Conservation (phyloP, 1,140 invertebrate species). For the Platyura marginata region DNA sequence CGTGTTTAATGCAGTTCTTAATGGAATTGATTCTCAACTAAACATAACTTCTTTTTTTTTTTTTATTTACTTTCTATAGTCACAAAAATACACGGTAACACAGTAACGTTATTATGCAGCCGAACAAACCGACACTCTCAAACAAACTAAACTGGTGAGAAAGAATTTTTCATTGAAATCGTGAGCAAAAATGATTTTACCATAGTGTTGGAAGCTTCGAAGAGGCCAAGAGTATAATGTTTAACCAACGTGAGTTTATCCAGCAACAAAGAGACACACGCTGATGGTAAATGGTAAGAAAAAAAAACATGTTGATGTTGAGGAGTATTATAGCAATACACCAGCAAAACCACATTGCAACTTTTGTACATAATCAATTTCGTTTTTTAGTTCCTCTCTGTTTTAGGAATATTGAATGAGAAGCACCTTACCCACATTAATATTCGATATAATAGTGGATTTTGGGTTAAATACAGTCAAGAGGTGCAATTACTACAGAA, state of each 20-base stretch:
- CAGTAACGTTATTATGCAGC: neutral
- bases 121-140: neutral
- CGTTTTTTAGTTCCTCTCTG: neutral
- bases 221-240: neutral
- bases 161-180: neutral
- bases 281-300: neutral
- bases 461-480: neutral
- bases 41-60: too few relatives aligned
- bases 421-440: too few relatives aligned
- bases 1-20: too few relatives aligned
- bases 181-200: neutral
- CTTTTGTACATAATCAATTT: neutral
- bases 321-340: neutral
- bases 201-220: neutral
- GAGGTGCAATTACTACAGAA: neutral
- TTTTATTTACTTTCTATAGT: neutral
- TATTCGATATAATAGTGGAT: neutral
- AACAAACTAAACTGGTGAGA: neutral
- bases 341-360: neutral
- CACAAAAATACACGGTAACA: slow-evolving; percentile 1
- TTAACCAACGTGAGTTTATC: neutral
- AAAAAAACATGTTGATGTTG: neutral
- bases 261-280: neutral
- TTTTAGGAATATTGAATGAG: neutral
- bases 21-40: too few relatives aligned